These are phyloP conservation scores for Epirrita christyi DNA, from an alignment of 2,888 invertebrate genomes.

Conservation along the genomic window DNA sequence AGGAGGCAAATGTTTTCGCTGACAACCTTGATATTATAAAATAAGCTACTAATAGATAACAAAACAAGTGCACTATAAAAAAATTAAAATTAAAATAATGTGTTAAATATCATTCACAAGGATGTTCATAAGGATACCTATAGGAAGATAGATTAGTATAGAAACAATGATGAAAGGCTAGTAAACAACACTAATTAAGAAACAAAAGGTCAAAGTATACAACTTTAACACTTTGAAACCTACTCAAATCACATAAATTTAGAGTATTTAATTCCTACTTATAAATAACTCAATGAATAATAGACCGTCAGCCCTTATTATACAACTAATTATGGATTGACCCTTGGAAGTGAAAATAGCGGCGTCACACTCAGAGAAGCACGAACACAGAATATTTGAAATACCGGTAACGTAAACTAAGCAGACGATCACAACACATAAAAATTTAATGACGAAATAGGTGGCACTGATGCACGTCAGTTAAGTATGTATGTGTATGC, in stretches of 20 bases:
- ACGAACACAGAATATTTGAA: slow-evolving; percentile 52
- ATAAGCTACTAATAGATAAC: slow-evolving; percentile 27
- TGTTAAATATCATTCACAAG: slow-evolving; percentile 20
- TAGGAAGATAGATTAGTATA: background rate
- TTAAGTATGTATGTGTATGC: slow-evolving; percentile 21
- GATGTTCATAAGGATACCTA: slow-evolving; percentile 16
- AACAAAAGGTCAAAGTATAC: slow-evolving; percentile 32
- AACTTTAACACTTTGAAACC: slow-evolving; percentile 28
- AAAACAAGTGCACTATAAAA: slow-evolving; percentile 15
- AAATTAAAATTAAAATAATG: slow-evolving; percentile 5
- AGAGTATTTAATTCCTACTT: slow-evolving; percentile 31
- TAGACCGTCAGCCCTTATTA: slow-evolving; percentile 25
- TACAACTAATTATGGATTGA: slow-evolving; percentile 37
- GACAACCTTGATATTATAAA: slow-evolving; percentile 28
- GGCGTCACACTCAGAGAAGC: slow-evolving; percentile 64
- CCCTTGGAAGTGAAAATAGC: slow-evolving; percentile 45
- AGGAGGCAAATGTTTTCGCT: slow-evolving; percentile 19
- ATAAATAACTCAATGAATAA: slow-evolving; percentile 26
- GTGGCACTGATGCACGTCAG: slow-evolving; percentile 24
- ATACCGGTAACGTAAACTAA: slow-evolving; percentile 40
- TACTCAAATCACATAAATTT: slow-evolving; percentile 31
- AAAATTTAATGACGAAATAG: slow-evolving; percentile 28
- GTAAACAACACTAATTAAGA: slow-evolving; percentile 26
- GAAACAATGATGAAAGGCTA: slow-evolving; percentile 10
- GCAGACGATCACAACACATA: slow-evolving; percentile 30